Evolutionary conservation across 2,113 vertebrate genomes (phyloP), one percentile per base, ranked within the genome.

Genomic region (Pluvialis apricaria): DNA sequence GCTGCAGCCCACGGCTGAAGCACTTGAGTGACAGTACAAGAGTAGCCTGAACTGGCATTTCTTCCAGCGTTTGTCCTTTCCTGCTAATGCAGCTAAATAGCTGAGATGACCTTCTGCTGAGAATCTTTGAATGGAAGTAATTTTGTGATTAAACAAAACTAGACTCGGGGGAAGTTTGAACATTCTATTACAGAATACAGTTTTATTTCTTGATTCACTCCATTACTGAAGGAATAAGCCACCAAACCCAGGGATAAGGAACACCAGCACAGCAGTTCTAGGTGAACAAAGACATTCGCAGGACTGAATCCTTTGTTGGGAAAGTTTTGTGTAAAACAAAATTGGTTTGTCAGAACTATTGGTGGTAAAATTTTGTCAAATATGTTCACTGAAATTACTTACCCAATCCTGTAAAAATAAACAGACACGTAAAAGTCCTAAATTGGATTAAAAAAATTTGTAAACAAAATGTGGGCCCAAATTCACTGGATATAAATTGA

Each of bases 91-190:
- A 14, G 66, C 73, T 77, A 57, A 89, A 82, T 83, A 85, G 51
- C 77, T 58, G 94, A 86, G 61, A 68, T 90, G 92, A 86, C 87
- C 78, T 94, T 96, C 92, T 93, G 83, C 70, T 69, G 44, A 22
- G 45, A 92, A 65, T 38, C 58, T 91, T 75, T 92, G 86, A 68
- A 86, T 54, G 44, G 89, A 91, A 94, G 54, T 69, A 55, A 82
- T 94, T 92, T 61, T 12, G 2, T 82, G 65, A 49, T 64, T 90
- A 70, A 92, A 81, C 68, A 91, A 25, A 91, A 32, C 73, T 14
- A 70, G 64, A 21, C 64, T 60, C 1, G 0, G 18, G 51, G 65
- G 20, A 58, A 88, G 24, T 49, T 79, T 84, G 61, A 82, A 15
- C 28, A 60, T 36, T 52, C 61, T 81, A 0, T 54, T 34, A 13